A percentile compares a stretch with the other conserved stretches of the same genome.
Evolutionary conservation across 1,140 invertebrate species (phyloP).

Genomic region (Campoletis sonorensis): DNA sequence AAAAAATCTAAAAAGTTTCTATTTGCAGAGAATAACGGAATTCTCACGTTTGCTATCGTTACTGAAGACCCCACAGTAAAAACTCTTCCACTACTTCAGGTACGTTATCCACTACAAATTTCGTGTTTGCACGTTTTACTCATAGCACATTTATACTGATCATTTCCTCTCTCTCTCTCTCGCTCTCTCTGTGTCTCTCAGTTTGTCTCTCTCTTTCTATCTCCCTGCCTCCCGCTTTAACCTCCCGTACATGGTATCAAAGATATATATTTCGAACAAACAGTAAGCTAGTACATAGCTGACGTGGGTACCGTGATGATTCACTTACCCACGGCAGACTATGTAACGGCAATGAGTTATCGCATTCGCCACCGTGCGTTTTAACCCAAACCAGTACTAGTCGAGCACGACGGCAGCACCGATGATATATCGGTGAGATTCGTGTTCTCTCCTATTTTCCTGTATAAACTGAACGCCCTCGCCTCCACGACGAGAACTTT

Average conservation of each 20-base stretch:
- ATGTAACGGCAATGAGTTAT: conserved; percentile 41
- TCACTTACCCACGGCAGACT: conserved; percentile 37
- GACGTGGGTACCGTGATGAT: conserved; percentile 31
- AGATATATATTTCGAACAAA: background rate
- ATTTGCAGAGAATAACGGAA: background rate
- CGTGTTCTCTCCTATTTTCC: conserved; percentile 16
- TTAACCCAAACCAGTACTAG: conserved; percentile 9
- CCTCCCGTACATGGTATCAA: background rate
- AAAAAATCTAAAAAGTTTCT: background rate
- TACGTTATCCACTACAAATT: background rate
- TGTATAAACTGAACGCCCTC: background rate
- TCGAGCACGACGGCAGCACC: background rate
- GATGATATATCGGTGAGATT: conserved; percentile 37
- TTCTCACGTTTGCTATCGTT: background rate
- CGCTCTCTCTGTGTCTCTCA: background rate
- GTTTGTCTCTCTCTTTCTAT: background rate
- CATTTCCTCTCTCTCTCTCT: background rate
- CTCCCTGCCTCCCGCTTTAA: background rate
- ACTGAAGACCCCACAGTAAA: background rate
- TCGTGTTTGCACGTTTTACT: background rate
- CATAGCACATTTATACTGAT: background rate
- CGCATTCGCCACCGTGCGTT: conserved; percentile 33
- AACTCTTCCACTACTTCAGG: background rate
- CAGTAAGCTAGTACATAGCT: conserved; percentile 29
- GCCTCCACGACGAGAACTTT: background rate